These are phyloP conservation scores for Nycticebus coucang DNA, from an alignment of 2,113 vertebrate species.

Conservation along the genomic window DNA sequence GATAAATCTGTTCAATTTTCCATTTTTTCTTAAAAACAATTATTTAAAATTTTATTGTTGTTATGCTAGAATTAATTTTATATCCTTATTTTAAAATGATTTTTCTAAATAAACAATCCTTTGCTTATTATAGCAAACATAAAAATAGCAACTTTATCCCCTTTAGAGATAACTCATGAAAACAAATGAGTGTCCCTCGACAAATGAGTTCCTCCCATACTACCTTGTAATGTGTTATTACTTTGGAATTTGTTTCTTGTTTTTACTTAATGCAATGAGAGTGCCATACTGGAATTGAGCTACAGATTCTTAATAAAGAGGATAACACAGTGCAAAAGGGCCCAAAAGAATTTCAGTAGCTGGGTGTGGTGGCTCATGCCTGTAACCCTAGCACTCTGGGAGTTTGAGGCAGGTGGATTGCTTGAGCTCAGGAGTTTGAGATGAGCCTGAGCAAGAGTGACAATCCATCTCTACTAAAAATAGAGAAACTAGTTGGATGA, in stretches of 20 bases:
- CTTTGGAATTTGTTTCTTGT: background rate
- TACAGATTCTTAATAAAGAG: background rate
- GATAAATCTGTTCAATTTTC: background rate
- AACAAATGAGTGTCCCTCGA: background rate
- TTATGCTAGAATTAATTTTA: background rate
- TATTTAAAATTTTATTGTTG: background rate
- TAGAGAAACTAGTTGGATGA: no score
- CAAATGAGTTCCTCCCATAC: background rate
- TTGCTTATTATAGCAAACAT: background rate
- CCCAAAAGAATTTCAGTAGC: no score
- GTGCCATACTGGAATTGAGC: background rate
- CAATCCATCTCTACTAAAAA: no score
- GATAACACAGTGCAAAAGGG: background rate
- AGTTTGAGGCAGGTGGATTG: no score
- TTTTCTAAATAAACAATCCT: background rate
- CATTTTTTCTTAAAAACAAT: background rate
- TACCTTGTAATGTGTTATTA: background rate
- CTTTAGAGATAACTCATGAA: background rate
- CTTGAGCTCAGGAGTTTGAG: no score
- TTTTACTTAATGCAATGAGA: background rate
- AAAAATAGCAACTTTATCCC: background rate
- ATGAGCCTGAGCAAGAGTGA: no score
- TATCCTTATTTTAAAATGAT: constrained; percentile 8
- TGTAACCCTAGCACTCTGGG: no score
- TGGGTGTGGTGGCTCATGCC: no score